Evolutionary conservation across 2,797 vertebrate genomes (phyloP), one percentile per base, ranked within the genome.

Genomic region (Naso thynnoides): DNA sequence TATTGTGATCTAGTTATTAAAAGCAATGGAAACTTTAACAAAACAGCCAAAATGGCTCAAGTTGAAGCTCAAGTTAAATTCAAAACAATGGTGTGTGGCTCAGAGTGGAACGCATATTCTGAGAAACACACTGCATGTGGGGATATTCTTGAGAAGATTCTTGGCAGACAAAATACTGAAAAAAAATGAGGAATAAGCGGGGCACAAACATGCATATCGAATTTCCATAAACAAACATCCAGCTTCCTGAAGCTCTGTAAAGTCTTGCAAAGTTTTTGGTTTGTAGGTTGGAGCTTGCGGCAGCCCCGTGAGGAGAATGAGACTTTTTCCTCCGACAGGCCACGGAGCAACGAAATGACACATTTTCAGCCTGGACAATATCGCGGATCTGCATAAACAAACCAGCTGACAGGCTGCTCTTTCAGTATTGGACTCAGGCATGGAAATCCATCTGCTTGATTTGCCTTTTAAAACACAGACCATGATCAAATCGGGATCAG

Each of bases 151-250:
- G 49, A 44, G 56, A 73, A 44, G 65, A 82, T 60, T 79, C 48
- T 68, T 68, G 73, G 76, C 75, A 76, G 59, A 90, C 78, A 81
- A 83, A 82, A 83, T 86, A 78, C 65, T 78, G 78, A 74, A 71
- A 72, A 76, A 80, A 85, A 89, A 79, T 29, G 63, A 66, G 81
- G 81, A 89, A 87, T 69, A 85, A 68, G 73, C 54, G 2, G 53
- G 27, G 59, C 65, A 36, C 69, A 49, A 70, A 83, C 78, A 80
- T 21, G 29, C 78, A 68, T 90, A 87, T 92, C 83, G 69, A 3
- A 91, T 93, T 91, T 93, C 91, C 91, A 94, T 91, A 92, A 92
- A 93, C 90, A 92, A 93, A 92, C 84, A 91, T 2, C 66, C 39
- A 27, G 55, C 76, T 92, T 92, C 89, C 89, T 77, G 85, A 80